Percentiles rank a stretch among this genome's conserved stretches.
phyloP scores from a whole-genome alignment of 1,140 invertebrate genomes.

The Penaeus chinensis region DNA sequence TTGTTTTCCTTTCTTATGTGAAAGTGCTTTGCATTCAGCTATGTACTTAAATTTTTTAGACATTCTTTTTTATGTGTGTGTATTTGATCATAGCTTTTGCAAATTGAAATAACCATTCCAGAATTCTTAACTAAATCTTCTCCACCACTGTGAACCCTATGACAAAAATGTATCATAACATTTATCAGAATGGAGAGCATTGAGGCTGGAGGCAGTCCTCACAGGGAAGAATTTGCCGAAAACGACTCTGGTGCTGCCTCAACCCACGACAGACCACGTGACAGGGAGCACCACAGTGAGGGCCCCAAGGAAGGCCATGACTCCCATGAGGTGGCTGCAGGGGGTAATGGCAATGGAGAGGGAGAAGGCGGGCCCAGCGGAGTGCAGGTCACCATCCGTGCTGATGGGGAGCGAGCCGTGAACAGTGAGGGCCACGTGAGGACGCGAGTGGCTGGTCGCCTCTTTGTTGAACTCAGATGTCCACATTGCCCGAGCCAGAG shows the following conservation, averaged over 20 bases:
- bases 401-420: slow-evolving; percentile 47
- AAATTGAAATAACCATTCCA: no score
- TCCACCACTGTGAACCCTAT: no score
- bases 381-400: slow-evolving; percentile 47
- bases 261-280: slow-evolving; percentile 17
- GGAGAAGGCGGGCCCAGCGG: slow-evolving; percentile 36
- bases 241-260: slow-evolving; percentile 7
- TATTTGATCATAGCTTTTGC: no score
- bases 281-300: slow-evolving; percentile 23
- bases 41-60: no score
- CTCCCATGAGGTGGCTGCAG: not conserved
- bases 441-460: slow-evolving; percentile 35
- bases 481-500: slow-evolving; percentile 51
- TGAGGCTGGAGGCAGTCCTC: slow-evolving; percentile 23
- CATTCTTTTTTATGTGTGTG: no score
- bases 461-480: slow-evolving; percentile 49
- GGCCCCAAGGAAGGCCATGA: not conserved
- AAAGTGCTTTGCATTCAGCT: no score
- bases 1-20: no score
- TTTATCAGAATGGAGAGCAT: slow-evolving; percentile 43
- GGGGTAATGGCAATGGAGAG: slow-evolving; percentile 12
- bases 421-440: slow-evolving; percentile 54
- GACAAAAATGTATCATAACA: not conserved
- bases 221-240: slow-evolving; percentile 33
- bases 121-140: no score